Evolutionary conservation across 2,113 vertebrate species (phyloP).

Genomic region (Delphinus delphis): DNA sequence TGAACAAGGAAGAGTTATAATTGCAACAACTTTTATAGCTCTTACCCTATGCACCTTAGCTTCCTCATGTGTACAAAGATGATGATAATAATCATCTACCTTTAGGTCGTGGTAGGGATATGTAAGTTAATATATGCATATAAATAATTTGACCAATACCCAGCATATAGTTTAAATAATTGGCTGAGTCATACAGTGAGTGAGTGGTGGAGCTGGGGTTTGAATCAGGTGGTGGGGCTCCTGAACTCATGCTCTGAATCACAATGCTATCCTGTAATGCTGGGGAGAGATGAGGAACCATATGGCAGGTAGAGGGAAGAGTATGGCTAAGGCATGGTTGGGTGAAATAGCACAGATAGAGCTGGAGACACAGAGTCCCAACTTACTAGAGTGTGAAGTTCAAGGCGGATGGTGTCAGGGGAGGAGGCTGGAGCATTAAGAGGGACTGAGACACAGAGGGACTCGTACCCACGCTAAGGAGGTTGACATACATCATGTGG

Average conservation of each 20-base stretch:
- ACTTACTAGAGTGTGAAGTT: background rate
- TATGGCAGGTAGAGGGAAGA: background rate
- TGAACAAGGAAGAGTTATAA: background rate
- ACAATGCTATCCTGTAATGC: background rate
- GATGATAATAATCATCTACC: background rate
- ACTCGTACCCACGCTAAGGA: background rate
- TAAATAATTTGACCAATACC: background rate
- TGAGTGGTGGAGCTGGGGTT: background rate
- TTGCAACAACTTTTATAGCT: background rate
- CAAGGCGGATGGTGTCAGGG: background rate
- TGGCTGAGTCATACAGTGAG: background rate
- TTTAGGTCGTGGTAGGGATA: background rate
- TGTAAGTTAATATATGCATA: background rate
- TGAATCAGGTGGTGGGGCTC: background rate
- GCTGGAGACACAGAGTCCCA: background rate
- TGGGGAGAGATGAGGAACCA: background rate
- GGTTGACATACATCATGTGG: background rate
- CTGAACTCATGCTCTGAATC: background rate
- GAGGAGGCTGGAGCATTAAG: background rate
- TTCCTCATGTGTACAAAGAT: background rate
- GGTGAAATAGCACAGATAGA: background rate
- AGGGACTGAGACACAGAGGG: background rate
- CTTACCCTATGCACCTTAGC: background rate
- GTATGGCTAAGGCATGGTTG: background rate
- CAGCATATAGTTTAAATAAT: background rate